Evolutionary conservation across 2,888 invertebrate genomes (phyloP).

Genomic region (Pachymerium ferrugineum): DNA sequence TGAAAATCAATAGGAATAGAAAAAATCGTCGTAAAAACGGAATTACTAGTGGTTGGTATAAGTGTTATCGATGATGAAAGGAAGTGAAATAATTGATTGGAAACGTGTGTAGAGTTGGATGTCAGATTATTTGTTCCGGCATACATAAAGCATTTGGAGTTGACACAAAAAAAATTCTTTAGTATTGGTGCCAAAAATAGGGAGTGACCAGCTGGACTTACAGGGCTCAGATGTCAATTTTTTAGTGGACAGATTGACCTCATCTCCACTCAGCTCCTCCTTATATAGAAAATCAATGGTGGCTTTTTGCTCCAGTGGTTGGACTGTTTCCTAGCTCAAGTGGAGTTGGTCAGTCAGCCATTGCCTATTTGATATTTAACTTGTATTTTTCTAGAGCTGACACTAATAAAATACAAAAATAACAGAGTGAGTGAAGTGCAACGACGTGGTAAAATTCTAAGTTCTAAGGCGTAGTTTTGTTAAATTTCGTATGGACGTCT

Average conservation of each 20-base stretch:
- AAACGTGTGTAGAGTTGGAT: neutral
- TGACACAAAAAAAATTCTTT: neutral
- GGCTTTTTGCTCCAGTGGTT: conserved; percentile 20
- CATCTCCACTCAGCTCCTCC: conserved; percentile 22
- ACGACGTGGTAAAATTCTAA: neutral
- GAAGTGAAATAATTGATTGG: neutral
- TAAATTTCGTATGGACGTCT: too few relatives aligned
- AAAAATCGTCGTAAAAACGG: too few relatives aligned
- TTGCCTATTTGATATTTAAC: conserved; percentile 22
- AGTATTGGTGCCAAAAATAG: neutral
- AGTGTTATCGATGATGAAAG: too few relatives aligned
- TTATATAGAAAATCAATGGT: conserved; percentile 25
- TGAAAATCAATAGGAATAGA: too few relatives aligned
- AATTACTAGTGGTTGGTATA: too few relatives aligned
- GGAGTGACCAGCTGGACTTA: conserved; percentile 16
- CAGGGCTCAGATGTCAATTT: conserved; percentile 20
- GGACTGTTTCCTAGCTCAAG: neutral
- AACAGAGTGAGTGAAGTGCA: neutral
- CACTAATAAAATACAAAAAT: neutral
- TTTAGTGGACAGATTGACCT: conserved; percentile 27
- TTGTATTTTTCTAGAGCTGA: neutral
- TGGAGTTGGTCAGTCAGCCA: conserved; percentile 10
- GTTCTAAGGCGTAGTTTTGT: too few relatives aligned
- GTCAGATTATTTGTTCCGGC: neutral
- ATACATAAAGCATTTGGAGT: neutral